These are phyloP conservation scores for Caenorhabditis imperialis DNA, from an alignment of 2,888 invertebrate genomes.

Conservation along the genomic window DNA sequence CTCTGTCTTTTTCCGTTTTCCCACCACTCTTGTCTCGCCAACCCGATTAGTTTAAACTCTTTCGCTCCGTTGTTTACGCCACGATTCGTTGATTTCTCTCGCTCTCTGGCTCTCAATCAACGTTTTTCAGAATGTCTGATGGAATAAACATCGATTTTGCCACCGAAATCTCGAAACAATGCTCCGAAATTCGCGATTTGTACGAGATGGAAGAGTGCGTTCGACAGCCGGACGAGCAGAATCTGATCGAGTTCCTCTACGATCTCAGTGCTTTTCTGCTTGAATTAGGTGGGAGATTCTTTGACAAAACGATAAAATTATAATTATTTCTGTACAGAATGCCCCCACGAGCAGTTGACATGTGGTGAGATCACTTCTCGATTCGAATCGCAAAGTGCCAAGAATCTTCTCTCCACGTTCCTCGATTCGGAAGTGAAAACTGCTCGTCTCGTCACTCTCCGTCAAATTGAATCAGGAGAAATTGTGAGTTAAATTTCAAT, in stretches of 20 bases:
- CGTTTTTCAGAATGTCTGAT: slow-evolving; percentile 29
- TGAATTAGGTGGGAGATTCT: slow-evolving; percentile 52
- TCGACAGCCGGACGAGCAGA: slow-evolving; percentile 31
- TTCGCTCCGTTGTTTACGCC: slow-evolving; percentile 31
- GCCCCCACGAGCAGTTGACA: slow-evolving; percentile 60
- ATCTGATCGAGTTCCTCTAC: slow-evolving; percentile 59
- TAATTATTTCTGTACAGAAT: slow-evolving; percentile 59
- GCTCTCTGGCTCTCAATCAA: slow-evolving; percentile 3
- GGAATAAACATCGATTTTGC: slow-evolving; percentile 35
- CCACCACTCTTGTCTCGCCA: slow-evolving; percentile 2
- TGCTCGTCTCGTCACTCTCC: slow-evolving; percentile 39
- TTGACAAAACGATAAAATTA: background rate
- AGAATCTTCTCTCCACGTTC: slow-evolving; percentile 48
- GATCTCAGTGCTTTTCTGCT: slow-evolving; percentile 66
- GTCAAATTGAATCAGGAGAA: slow-evolving; percentile 39
- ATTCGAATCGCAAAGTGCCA: slow-evolving; percentile 26
- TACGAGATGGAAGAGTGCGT: slow-evolving; percentile 58
- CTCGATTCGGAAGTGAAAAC: slow-evolving; percentile 51
- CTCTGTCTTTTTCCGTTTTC: background rate
- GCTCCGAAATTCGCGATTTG: slow-evolving; percentile 52
- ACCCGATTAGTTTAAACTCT: slow-evolving; percentile 33
- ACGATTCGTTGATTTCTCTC: background rate
- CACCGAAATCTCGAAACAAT: slow-evolving; percentile 28
- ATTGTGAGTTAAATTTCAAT: slow-evolving; percentile 14
- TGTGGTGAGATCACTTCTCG: slow-evolving; percentile 57